phyloP scores from a whole-genome alignment of 2,113 vertebrate species.

The Chitala chitala region DNA sequence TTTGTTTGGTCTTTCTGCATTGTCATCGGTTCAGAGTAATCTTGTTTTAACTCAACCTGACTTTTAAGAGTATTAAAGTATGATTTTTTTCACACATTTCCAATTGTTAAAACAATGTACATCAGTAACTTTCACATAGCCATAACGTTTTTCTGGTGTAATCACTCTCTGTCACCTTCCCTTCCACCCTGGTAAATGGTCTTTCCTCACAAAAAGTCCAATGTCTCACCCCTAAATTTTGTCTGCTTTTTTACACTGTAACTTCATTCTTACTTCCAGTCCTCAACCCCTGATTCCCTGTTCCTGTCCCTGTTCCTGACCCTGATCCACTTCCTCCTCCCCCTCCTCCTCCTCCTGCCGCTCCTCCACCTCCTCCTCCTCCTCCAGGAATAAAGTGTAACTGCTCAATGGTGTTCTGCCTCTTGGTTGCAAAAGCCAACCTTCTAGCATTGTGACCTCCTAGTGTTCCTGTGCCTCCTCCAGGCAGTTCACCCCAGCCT shows the following conservation, averaged over 20 bases:
- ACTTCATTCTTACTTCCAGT: constrained; percentile 14
- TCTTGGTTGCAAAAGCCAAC: constrained; percentile 74
- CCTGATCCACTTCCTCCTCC: constrained; percentile 84
- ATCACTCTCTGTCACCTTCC: neutral
- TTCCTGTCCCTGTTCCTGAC: constrained; percentile 47
- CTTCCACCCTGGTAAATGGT: too few species aligned
- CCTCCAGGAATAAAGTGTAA: constrained; percentile 80
- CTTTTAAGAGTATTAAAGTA: constrained; percentile 6
- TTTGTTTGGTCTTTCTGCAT: neutral
- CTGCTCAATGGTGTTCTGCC: constrained; percentile 84
- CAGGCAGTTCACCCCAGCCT: constrained; percentile 54
- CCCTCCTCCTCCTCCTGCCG: constrained; percentile 63
- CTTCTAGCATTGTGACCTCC: constrained; percentile 56
- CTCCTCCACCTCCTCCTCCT: constrained; percentile 49
- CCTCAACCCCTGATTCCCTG: neutral
- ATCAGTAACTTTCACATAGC: neutral
- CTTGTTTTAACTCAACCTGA: neutral
- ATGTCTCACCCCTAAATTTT: constrained; percentile 4
- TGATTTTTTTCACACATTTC: neutral
- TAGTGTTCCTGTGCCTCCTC: constrained; percentile 43
- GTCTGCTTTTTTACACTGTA: constrained; percentile 22
- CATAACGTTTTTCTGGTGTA: neutral
- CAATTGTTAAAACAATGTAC: neutral
- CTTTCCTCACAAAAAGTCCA: neutral
- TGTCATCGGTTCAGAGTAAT: neutral